Evolutionary conservation across 2,113 vertebrate genomes (phyloP), one percentile per base, ranked within the genome.

Genomic region (Elaphurus davidianus): DNA sequence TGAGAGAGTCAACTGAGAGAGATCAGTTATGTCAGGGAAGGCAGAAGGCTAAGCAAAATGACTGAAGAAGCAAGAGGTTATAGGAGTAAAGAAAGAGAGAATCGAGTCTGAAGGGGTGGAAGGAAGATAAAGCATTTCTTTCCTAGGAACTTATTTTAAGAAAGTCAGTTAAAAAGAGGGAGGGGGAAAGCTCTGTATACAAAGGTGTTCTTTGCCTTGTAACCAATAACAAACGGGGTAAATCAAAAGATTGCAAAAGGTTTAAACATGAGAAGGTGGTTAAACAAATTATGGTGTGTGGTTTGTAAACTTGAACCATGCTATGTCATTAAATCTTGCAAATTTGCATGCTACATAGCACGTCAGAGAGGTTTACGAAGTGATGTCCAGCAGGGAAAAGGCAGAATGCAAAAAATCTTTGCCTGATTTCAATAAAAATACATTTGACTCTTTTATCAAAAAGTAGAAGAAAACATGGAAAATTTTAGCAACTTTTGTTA

Each of bases 61-160:
- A 81, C n/a, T 27, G 12, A 93, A 91, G 78, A 47, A 59, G 30
- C 45, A 79, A 50, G 85, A 87, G 62, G 60, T 36, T 67, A 21
- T 23, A 57, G 55, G 45, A 88, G 50, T 79, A 57, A 67, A 90
- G 59, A 36, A n/a, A 89, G 54, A 30, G 25, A 82, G 17, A 54
- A 5, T 23, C 11, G 47, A 64, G 21, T 79, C 25, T 47, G 19
- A 16, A 21, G 10, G 21, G 5, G 11, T 25, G 9, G 19, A 62
- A 47, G 64, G 71, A 91, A 91, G 47, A 40, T 14, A 16, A 83
- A 78, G 7, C 25, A 67, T 83, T 96, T 93, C 25, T 79, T 74
- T 60, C n/a, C 71, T 60, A 74, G 50, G 52, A 94, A 96, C 90
- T 94, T 78, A 47, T 83, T 97, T 43, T 88, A 88, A 93, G 71